These are phyloP conservation scores for Rhineura floridana DNA, from an alignment of 2,113 vertebrate species.

Conservation along the genomic window DNA sequence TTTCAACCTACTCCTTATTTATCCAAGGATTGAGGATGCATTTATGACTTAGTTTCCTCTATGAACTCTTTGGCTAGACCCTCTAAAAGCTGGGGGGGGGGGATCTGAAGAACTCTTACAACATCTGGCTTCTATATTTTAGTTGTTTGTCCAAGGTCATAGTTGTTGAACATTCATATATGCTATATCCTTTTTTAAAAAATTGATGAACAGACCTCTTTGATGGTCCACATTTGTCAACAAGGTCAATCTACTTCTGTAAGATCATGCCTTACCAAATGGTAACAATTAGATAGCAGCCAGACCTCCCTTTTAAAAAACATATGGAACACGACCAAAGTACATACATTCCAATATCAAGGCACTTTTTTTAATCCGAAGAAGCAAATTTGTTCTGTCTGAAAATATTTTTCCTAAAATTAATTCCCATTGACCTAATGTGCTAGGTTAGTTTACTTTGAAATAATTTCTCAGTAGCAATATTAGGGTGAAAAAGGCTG, in stretches of 20 bases:
- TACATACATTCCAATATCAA: not conserved
- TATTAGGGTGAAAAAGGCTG: not conserved
- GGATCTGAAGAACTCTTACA: not conserved
- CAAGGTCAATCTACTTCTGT: not conserved
- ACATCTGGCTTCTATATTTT: not conserved
- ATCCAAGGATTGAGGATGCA: not conserved
- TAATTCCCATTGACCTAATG: conserved; percentile 19
- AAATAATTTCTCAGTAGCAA: not conserved
- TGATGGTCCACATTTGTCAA: not conserved
- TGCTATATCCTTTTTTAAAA: not conserved
- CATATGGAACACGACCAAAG: conserved; percentile 21
- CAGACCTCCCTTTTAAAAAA: conserved; percentile 21
- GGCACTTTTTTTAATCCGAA: not conserved
- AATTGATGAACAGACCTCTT: not conserved
- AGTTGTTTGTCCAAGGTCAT: not conserved
- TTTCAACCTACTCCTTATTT: not conserved
- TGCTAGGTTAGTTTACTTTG: not conserved
- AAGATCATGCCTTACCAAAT: conserved; percentile 23
- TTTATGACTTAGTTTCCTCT: not conserved
- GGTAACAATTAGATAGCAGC: conserved; percentile 14
- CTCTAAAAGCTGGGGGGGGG: not conserved
- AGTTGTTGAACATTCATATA: not conserved
- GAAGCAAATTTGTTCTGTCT: not conserved
- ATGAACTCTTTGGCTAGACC: not conserved
- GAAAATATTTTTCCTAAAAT: conserved; percentile 22